Conservation (phyloP, 1,140 invertebrate genomes). For the Trachymyrmex septentrionalis region DNA sequence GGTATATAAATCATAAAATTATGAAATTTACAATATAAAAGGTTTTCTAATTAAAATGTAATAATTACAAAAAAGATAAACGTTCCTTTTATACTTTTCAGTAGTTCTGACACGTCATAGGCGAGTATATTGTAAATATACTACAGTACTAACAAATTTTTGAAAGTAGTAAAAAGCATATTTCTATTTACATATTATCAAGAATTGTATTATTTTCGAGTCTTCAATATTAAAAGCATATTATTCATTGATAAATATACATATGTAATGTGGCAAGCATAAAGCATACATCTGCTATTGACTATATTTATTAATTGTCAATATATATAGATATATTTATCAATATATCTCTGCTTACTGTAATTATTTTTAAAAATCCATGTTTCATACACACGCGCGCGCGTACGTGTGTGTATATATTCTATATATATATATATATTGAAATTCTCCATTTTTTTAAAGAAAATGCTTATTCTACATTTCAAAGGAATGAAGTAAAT, state of each 20-base stretch:
- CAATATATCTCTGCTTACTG: constrained; percentile 13
- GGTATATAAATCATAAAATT: neutral
- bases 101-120: constrained; percentile 24
- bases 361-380: constrained; percentile 40
- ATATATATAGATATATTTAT: constrained; percentile 38
- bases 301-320: constrained; percentile 42
- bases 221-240: constrained; percentile 38
- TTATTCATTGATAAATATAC: constrained; percentile 39
- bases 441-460: constrained; percentile 8
- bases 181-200: constrained; percentile 33
- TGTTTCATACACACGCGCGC: no score
- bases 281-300: constrained; percentile 33
- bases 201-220: constrained; percentile 33
- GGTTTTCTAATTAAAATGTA: neutral
- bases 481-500: constrained; percentile 15
- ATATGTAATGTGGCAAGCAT: constrained; percentile 25
- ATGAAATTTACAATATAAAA: constrained; percentile 6
- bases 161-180: constrained; percentile 24
- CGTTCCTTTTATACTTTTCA: constrained; percentile 5
- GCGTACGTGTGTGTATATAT: neutral
- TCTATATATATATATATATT: neutral
- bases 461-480: constrained; percentile 33
- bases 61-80: neutral
- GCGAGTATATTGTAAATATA: constrained; percentile 38
- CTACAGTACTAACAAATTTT: constrained; percentile 12